These are phyloP conservation scores for Drosophila trichaetosa DNA, from an alignment of 2,888 invertebrate species.

Conservation along the genomic window DNA sequence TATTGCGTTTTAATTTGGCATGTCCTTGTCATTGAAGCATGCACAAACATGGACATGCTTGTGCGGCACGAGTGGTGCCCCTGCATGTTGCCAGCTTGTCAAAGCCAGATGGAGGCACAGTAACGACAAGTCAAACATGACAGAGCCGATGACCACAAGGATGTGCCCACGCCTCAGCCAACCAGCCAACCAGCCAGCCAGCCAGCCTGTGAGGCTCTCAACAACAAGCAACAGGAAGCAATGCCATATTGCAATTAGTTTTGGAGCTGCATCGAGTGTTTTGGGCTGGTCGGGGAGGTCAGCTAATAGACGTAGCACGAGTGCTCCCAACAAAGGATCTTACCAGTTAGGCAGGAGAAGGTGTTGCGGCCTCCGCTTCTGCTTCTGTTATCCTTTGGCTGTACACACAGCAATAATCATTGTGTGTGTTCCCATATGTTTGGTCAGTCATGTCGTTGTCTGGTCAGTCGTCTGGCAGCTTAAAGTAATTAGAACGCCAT, in stretches of 20 bases:
- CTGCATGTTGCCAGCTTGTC: constrained; percentile 69
- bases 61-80: constrained; percentile 27
- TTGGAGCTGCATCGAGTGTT: constrained; percentile 52
- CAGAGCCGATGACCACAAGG: constrained; percentile 53
- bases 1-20: constrained; percentile 79
- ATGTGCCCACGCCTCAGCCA: constrained; percentile 22
- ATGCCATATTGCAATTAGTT: constrained; percentile 77
- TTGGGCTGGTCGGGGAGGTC: constrained; percentile 47
- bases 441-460: constrained; percentile 19
- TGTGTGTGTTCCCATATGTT: constrained; percentile 26
- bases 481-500: constrained; percentile 78
- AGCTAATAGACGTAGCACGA: constrained; percentile 63
- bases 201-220: not conserved
- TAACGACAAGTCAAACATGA: constrained; percentile 62
- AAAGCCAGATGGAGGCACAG: constrained; percentile 44
- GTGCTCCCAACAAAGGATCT: constrained; percentile 46
- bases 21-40: constrained; percentile 74
- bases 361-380: not conserved
- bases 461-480: constrained; percentile 60
- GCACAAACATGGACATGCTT: constrained; percentile 72
- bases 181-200: not conserved
- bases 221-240: constrained; percentile 61
- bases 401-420: constrained; percentile 60
- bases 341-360: not conserved
- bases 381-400: constrained; percentile 41